Conservation (phyloP, 2,888 invertebrate species). For the Vandiemenella viatica region DNA sequence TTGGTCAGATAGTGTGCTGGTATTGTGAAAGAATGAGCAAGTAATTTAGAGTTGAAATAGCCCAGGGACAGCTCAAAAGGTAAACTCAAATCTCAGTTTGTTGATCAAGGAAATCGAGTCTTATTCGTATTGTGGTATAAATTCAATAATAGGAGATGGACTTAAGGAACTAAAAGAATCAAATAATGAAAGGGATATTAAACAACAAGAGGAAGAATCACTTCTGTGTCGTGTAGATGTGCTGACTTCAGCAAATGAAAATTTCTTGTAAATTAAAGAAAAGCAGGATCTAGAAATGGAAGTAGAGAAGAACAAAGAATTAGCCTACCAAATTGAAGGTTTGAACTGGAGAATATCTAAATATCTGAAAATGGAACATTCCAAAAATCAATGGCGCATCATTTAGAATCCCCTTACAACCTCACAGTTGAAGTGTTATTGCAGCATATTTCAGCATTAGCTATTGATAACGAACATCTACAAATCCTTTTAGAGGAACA, state of each 20-base stretch:
- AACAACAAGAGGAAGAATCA: conserved; percentile 49
- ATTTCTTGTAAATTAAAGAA: conserved; percentile 65
- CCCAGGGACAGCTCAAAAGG: too few species aligned
- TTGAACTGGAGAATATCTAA: conserved; percentile 25
- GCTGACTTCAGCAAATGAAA: conserved; percentile 57
- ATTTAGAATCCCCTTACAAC: too few species aligned
- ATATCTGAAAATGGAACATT: conserved; percentile 11
- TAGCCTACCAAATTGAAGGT: conserved; percentile 46
- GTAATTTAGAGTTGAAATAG: too few species aligned
- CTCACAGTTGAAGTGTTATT: conserved; percentile 34
- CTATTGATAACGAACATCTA: conserved; percentile 44
- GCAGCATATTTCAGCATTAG: conserved; percentile 39
- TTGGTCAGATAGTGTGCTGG: too few species aligned
- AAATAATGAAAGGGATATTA: conserved; percentile 40
- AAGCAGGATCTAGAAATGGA: conserved; percentile 62
- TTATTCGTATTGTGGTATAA: conserved; percentile 52
- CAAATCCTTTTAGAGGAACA: conserved; percentile 39
- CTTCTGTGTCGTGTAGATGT: conserved; percentile 56
- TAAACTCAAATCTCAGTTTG: too few species aligned
- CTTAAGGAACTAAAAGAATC: conserved; percentile 48
- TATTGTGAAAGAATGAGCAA: too few species aligned
- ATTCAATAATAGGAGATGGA: conserved; percentile 67
- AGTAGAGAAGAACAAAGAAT: conserved; percentile 52
- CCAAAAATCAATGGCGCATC: too few species aligned
- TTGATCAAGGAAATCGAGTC: too few species aligned